Evolutionary conservation across 2,113 vertebrate species (phyloP).

Genomic region (Nanorana parkeri): DNA sequence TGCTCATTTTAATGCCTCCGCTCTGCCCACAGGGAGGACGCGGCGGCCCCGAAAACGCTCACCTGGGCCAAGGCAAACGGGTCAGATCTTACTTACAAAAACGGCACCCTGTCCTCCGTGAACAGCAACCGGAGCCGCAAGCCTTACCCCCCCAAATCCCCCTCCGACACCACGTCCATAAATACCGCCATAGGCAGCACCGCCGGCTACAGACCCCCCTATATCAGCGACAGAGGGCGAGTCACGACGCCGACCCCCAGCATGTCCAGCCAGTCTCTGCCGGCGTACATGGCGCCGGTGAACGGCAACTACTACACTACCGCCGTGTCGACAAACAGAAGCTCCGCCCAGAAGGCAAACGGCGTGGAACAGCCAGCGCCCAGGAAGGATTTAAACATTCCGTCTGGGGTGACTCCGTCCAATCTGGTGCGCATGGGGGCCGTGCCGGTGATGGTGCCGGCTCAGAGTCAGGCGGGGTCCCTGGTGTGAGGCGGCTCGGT

Average conservation of each 20-base stretch:
- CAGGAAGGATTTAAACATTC: slow-evolving; percentile 60
- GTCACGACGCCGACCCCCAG: slow-evolving; percentile 61
- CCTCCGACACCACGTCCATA: slow-evolving; percentile 79
- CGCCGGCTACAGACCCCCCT: slow-evolving; percentile 67
- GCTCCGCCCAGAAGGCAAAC: slow-evolving; percentile 69
- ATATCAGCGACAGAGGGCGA: slow-evolving; percentile 53
- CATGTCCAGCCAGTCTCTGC: slow-evolving; percentile 67
- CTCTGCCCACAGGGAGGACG: slow-evolving; percentile 80
- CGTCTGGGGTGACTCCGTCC: slow-evolving; percentile 67
- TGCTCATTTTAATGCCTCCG: too few relatives aligned
- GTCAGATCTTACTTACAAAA: slow-evolving; percentile 86
- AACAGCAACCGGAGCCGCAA: slow-evolving; percentile 75
- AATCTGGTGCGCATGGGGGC: slow-evolving; percentile 85
- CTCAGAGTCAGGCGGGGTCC: slow-evolving; percentile 87
- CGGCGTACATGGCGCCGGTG: slow-evolving; percentile 68
- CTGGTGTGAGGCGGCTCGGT: slow-evolving; percentile 76
- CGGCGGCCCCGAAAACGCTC: slow-evolving; percentile 83
- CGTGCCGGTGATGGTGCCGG: slow-evolving; percentile 87
- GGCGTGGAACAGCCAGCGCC: slow-evolving; percentile 71
- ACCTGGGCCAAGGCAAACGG: slow-evolving; percentile 84
- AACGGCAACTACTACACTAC: slow-evolving; percentile 49
- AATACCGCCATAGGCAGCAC: slow-evolving; percentile 75
- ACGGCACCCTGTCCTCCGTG: slow-evolving; percentile 88
- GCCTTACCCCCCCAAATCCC: slow-evolving; percentile 70
- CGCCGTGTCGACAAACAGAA: slow-evolving; percentile 63